phyloP scores from a whole-genome alignment of 2,113 vertebrate genomes.

The Callipepla californica region DNA sequence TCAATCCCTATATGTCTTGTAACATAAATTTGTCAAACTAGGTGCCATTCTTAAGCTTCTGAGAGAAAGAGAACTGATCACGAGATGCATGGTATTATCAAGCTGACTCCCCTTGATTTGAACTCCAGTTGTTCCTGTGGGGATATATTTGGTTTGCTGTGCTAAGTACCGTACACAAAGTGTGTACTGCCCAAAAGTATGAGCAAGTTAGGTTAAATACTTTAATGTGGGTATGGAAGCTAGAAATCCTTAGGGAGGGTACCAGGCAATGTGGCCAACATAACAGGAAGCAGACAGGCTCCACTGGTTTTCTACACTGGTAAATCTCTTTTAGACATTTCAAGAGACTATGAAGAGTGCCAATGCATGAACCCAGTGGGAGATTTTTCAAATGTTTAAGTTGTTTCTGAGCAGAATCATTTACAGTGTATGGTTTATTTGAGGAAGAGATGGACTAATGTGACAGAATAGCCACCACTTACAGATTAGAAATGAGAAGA shows the following conservation, averaged over 20 bases:
- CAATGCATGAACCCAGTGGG: neutral
- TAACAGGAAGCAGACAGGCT: neutral
- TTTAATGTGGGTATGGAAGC: neutral
- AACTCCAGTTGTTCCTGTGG: neutral
- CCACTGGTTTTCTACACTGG: accelerated
- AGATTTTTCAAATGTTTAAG: neutral
- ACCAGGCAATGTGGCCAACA: neutral
- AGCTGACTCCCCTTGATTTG: neutral
- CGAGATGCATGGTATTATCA: neutral
- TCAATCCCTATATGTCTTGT: neutral
- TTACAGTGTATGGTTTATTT: neutral
- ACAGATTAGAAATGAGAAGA: neutral
- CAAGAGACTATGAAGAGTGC: neutral
- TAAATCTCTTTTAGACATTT: neutral
- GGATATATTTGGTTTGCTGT: neutral
- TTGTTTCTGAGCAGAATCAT: neutral
- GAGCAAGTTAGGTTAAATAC: neutral
- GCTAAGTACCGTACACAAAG: accelerated
- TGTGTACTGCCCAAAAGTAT: neutral
- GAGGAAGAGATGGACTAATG: neutral
- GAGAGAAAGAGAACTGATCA: neutral
- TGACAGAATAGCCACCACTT: neutral
- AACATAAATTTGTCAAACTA: neutral
- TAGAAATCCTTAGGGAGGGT: neutral
- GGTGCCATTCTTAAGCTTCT: neutral